Conservation (phyloP, 2,888 invertebrate species). For the Apamea epomidion region DNA sequence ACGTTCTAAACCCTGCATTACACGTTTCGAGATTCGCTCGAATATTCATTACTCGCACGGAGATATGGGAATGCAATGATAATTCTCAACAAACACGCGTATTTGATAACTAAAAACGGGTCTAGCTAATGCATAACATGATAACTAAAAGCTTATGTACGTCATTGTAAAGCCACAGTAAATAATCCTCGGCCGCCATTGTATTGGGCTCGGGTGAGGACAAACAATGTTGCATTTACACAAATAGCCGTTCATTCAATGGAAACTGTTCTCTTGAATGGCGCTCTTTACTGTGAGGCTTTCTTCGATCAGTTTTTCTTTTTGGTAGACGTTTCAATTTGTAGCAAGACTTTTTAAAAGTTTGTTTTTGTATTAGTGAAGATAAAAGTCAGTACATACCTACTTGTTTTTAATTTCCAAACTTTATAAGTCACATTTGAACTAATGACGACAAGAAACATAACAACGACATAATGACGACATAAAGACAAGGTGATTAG, state of each 20-base stretch:
- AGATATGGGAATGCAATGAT: slow-evolving; percentile 73
- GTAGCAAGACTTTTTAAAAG: slow-evolving; percentile 18
- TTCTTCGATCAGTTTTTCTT: slow-evolving; percentile 42
- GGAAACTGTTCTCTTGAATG: slow-evolving; percentile 45
- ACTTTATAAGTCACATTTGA: not conserved
- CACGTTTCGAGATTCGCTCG: slow-evolving; percentile 50
- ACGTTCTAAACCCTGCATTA: slow-evolving; percentile 46
- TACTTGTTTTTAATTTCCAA: not conserved
- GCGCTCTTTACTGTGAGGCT: slow-evolving; percentile 25
- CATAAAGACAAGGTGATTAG: not conserved
- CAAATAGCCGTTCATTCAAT: slow-evolving; percentile 56
- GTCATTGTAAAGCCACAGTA: slow-evolving; percentile 64
- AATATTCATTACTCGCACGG: slow-evolving; percentile 55
- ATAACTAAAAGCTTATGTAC: slow-evolving; percentile 84
- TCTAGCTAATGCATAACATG: slow-evolving; percentile 78
- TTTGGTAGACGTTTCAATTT: slow-evolving; percentile 40
- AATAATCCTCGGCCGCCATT: slow-evolving; percentile 54
- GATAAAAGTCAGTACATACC: not conserved
- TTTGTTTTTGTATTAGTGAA: not conserved
- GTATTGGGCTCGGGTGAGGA: slow-evolving; percentile 35
- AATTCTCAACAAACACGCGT: slow-evolving; percentile 74
- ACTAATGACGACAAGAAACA: no score
- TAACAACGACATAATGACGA: not conserved
- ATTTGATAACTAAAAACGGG: slow-evolving; percentile 74
- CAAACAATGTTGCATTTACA: slow-evolving; percentile 60